Evolutionary conservation across 1,140 invertebrate genomes (phyloP), one percentile per base, ranked within the genome.

Genomic region (Drosophila nannoptera): DNA sequence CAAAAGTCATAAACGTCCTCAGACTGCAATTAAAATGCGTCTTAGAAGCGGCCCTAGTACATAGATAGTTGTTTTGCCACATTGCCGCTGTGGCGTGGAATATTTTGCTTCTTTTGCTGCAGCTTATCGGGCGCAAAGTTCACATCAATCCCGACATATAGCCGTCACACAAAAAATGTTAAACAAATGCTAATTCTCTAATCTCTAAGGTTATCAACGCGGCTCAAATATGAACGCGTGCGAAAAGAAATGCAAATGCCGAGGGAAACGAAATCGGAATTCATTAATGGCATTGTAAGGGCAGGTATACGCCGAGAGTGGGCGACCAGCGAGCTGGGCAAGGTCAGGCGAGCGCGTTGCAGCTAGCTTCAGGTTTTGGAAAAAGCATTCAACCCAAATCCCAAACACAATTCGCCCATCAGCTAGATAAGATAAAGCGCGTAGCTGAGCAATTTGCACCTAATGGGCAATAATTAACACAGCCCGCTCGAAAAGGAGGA

Each of bases 401-500:
- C 69, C 48, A 38, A 60, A 59, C 55, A 46, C 64, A 76, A 71
- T 73, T 69, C 56, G 70, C 64, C 54, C 50, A 46, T 46, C 12
- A 35, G 8, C 22, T 7, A 63, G 77, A 80, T 80, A 80, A 80
- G 77, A 81, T 80, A 81, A 60, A 50, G 50, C 35, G 42, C 54
- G 14, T 16, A 33, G 50, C 52, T 29, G 12, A 48, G 52, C 59
- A 64, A 65, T 56, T 63, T 64, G 70, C 60, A 69, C 60, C 56
- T 73, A 84, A 83, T 84, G 59, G 61, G 69, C 67, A 78, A 76
- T 70, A 83, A 83, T 84, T 80, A 83, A 63, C 71, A 52, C 59
- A 60, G 45, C 14, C 8, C 35, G 8, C 42, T 48, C 7, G 7
- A 43, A 42, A 42, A 12, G 1, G 14, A 38, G 11, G 4, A 9